phyloP scores from a whole-genome alignment of 2,888 invertebrate genomes.

The Alviniconcha strummeri region DNA sequence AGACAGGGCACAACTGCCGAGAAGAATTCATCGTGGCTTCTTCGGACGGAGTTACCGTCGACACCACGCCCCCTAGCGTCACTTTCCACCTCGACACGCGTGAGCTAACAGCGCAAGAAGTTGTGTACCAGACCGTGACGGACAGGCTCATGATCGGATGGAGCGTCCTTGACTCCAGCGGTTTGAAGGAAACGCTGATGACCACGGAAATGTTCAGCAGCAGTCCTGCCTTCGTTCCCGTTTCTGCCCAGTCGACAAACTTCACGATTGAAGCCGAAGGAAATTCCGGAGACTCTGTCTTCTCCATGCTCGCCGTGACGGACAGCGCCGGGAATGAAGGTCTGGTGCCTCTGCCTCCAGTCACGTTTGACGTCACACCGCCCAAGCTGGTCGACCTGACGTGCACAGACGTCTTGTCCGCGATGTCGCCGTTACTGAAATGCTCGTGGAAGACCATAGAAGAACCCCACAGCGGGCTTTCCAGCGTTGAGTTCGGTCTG shows the following conservation, averaged over 20 bases:
- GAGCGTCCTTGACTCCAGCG: conserved; percentile 6
- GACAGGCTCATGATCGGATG: conserved; percentile 2
- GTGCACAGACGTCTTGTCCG: neutral
- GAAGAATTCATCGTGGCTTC: conserved; percentile 52
- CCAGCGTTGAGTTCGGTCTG: neutral
- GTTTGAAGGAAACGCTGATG: neutral
- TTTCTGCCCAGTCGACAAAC: too few species aligned
- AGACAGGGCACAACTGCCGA: conserved; percentile 50
- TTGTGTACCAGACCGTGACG: conserved; percentile 18
- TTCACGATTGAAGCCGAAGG: too few species aligned
- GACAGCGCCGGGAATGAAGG: neutral
- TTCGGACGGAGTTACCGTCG: conserved; percentile 54
- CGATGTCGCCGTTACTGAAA: neutral
- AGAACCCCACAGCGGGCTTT: neutral
- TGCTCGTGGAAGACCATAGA: neutral
- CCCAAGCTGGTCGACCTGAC: neutral
- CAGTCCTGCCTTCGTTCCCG: too few species aligned
- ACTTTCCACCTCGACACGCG: neutral
- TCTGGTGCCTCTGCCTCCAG: neutral
- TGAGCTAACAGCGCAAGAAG: neutral
- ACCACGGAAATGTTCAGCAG: neutral
- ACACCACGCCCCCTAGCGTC: conserved; percentile 45
- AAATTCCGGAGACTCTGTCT: neutral
- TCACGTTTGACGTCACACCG: neutral
- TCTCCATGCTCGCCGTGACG: neutral